Evolutionary conservation across 2,888 invertebrate genomes (phyloP).

Genomic region (Pristionchus fissidentatus): DNA sequence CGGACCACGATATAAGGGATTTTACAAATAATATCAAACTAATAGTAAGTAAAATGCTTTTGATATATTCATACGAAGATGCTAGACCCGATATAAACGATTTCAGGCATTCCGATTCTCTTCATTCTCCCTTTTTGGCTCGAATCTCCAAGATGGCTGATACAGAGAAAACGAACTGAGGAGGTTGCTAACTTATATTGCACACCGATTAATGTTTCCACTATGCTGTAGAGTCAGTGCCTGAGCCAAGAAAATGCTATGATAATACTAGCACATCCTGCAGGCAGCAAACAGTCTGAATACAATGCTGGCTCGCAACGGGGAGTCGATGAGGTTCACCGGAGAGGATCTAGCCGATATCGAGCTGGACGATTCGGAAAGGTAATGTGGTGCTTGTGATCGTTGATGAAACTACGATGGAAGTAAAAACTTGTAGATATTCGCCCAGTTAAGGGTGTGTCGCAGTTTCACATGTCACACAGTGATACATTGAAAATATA

Average conservation of each 20-base stretch:
- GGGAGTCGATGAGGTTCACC: constrained; percentile 49
- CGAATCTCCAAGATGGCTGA: constrained; percentile 64
- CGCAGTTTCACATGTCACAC: no score
- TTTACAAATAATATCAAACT: no score
- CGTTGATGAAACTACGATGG: no score
- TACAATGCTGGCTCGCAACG: constrained; percentile 55
- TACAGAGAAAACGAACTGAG: constrained; percentile 55
- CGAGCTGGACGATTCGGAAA: constrained; percentile 49
- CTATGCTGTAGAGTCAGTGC: no score
- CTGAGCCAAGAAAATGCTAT: not conserved
- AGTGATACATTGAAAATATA: no score
- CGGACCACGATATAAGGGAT: no score
- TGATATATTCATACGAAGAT: no score
- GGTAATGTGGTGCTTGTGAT: no score
- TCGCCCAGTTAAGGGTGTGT: no score
- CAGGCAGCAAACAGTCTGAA: constrained; percentile 50
- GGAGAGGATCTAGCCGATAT: constrained; percentile 53
- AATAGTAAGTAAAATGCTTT: no score
- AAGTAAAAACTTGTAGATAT: no score
- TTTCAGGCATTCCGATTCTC: constrained; percentile 53
- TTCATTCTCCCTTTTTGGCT: constrained; percentile 54
- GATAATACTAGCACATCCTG: no score
- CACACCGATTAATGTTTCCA: not conserved
- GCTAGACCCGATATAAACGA: constrained; percentile 33
- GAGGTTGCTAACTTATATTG: constrained; percentile 49